Base-by-base conservation (phyloP, 2,113 vertebrate species). In the Oreochromis aureus region DNA sequence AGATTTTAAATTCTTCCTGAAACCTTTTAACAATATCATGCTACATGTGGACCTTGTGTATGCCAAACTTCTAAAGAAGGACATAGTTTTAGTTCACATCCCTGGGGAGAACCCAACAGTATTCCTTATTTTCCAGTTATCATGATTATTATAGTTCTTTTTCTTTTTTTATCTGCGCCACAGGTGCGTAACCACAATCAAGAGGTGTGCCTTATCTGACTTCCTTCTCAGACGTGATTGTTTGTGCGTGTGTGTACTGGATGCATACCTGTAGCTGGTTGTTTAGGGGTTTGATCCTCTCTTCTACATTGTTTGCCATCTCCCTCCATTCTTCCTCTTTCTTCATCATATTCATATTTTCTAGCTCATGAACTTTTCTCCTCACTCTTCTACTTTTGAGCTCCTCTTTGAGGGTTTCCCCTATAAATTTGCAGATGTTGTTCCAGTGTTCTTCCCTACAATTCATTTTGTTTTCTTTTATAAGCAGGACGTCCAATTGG, bases 11-110 rank as follows among this genome's bases (percentile, higher is more conserved):
- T 84, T 88, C 36, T 51, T 84, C 27, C 22, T 73, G 19, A 2
- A 59, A 59, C 51, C 39, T 39, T 88, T 73, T 22, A 39, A 88
- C n/a, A 7, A 41, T 18, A 78, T 53, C 16, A 30, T 78, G 58
- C 34, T 48, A 11, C 24, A 81, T 73, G 39, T 83, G 2, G 48
- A 71, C 34, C 1, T 41, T 22, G 36, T 86, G 39, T 58, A 19
- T 80, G 27, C 71, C 15, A 61, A 80, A n/a, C 73, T 58, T 27
- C 58, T 71, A 53, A 80, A 80, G 36, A 53, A 41, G 27, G 16
- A n/a, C 58, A 69, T 69, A 2, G 51, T 51, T 36, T 11, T 16
- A 5, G 22, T 80, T 18, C 55, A 81, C 7, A 59, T 39, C 19
- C 2, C 41, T 30, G 36, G 5, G 39, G 22, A 27, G 44, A 19